Conservation (phyloP, 2,797 vertebrate genomes). For the Gastrophryne carolinensis region DNA sequence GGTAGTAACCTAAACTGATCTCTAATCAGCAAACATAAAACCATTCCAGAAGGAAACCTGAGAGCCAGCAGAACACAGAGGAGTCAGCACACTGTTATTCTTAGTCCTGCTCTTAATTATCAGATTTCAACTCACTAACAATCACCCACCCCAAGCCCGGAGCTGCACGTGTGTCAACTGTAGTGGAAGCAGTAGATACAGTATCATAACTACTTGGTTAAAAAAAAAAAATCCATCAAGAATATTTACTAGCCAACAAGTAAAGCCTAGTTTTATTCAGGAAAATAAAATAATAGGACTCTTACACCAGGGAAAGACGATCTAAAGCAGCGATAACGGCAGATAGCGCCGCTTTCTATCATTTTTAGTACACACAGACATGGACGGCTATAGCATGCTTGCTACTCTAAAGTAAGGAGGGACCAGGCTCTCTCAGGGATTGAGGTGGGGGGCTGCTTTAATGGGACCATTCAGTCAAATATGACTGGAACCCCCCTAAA, state of each 20-base stretch:
- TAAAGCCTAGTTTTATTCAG: no score
- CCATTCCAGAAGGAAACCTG: constrained; percentile 33
- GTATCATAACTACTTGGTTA: background rate
- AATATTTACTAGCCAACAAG: background rate
- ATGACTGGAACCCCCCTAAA: no score
- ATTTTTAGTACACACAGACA: no score
- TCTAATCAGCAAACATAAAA: constrained; percentile 20
- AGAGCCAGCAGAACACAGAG: constrained; percentile 15
- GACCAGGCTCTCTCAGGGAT: no score
- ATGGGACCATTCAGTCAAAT: no score
- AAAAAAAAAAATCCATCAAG: background rate
- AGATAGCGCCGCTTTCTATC: no score
- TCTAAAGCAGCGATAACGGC: no score
- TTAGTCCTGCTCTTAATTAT: constrained; percentile 19
- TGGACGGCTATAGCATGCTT: no score
- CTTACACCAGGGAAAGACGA: no score
- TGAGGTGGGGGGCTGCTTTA: no score
- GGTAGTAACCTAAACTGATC: constrained; percentile 30
- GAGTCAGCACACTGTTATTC: constrained; percentile 14
- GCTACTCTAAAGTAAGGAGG: no score
- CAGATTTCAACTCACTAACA: constrained; percentile 27
- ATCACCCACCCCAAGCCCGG: constrained; percentile 1
- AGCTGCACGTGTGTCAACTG: constrained; percentile 17
- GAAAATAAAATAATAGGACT: no score
- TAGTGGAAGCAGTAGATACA: constrained; percentile 7